Evolutionary conservation across 2,797 vertebrate species (phyloP), one percentile per base, ranked within the genome.

Genomic region (Epinephelus awoara): DNA sequence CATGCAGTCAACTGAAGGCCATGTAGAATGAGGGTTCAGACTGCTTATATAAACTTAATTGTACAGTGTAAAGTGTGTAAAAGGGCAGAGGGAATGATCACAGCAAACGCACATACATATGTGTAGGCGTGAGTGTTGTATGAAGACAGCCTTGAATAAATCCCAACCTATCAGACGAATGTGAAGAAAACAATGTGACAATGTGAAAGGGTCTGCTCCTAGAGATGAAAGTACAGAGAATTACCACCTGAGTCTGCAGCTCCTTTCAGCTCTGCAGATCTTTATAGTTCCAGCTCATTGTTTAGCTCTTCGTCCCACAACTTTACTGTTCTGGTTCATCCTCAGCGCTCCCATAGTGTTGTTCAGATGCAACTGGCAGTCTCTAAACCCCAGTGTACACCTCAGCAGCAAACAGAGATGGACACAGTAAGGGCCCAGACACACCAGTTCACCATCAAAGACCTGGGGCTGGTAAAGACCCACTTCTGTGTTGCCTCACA

Each of bases 1-100:
- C 25, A 54, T 14, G 18, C 19, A 62, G 57, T 80, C 64, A 76
- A 38, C 5, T 62, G 34, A 72, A 77, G 71, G 76, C 69, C 50
- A 34, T 27, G 13, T 15, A 61, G 23, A 66, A 68, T 18, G 46
- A 67, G 6, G 66, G 62, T 68, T 59, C 75, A 38, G 51, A 56
- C 47, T 51, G 19, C 54, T 77, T 49, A 51, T 63, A 52, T 49
- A 27, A 23, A 34, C 9, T 57, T 76, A 63, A 74, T 51, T 64
- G 29, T 67, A 42, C 17, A 27, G 19, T 47, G 19, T 27, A 3
- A 62, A 58, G 58, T 62, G 27, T 59, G 42, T 55, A 44, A 1
- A 72, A 54, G 27, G 57, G 25, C 25, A 27, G 17, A 61, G 50
- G 5, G 14, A 42, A 51, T 34, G 19, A 67, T 40, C 23, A 46